Conservation (phyloP, 2,888 invertebrate genomes). For the Drosophila neonasuta region DNA sequence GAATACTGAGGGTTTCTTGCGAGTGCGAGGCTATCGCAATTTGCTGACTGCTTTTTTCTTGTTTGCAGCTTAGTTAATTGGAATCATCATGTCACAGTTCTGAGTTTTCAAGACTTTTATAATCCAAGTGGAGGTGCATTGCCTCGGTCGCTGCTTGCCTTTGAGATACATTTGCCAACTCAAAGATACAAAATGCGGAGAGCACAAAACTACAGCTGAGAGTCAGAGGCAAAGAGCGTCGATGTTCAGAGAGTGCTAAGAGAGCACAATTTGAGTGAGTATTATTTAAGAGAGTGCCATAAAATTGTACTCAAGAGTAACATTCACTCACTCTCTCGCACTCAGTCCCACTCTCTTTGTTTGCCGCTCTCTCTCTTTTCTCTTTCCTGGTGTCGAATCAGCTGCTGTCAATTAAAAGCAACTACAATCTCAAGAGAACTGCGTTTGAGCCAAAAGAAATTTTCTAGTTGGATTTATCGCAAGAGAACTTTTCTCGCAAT, state of each 20-base stretch:
- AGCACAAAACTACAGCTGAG: conserved; percentile 7
- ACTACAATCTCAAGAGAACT: conserved; percentile 13
- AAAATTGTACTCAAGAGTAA: conserved; percentile 38
- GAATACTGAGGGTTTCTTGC: not conserved
- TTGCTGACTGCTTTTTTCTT: not conserved
- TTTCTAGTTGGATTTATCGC: conserved; percentile 14
- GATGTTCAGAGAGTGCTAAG: conserved; percentile 12
- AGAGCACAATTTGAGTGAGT: conserved; percentile 29
- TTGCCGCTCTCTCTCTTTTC: not conserved
- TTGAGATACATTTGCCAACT: conserved; percentile 29
- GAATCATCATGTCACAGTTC: conserved; percentile 5
- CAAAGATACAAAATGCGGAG: conserved; percentile 7
- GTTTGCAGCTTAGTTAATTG: conserved; percentile 4
- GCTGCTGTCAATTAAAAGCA: conserved; percentile 44
- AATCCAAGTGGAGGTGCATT: not conserved
- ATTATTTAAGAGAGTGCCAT: conserved; percentile 27
- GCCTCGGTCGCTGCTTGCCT: not conserved
- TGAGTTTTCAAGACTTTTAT: not conserved
- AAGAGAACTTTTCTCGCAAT: not conserved
- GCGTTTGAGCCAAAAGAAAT: conserved; percentile 1
- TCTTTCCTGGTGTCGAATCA: conserved; percentile 18
- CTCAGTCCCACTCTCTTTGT: conserved; percentile 5
- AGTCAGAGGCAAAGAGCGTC: not conserved
- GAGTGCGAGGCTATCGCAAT: not conserved
- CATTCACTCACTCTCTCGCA: conserved; percentile 5